Percentiles rank a stretch among this genome's conserved stretches.
Conservation (phyloP, 2,797 vertebrate species). For the Falco novaeseelandiae region DNA sequence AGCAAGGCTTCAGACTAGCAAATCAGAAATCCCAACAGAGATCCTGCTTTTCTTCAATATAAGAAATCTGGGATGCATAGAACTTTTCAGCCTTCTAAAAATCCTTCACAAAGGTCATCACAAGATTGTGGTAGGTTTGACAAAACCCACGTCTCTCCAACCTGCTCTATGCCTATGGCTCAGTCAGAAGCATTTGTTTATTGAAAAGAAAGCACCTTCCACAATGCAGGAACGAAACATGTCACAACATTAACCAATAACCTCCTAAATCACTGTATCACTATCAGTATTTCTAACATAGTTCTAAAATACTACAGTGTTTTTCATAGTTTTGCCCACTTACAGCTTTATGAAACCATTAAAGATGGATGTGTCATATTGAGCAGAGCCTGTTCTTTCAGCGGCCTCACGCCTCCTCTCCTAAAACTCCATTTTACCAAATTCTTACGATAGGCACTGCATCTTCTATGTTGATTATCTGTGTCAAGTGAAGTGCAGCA, state of each 20-base stretch:
- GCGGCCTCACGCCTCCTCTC: background rate
- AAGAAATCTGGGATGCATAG: no score
- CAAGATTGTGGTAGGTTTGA: background rate
- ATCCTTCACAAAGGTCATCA: background rate
- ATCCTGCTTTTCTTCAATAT: background rate
- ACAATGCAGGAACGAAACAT: background rate
- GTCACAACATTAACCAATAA: background rate
- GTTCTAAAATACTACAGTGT: background rate
- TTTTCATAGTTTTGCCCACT: background rate
- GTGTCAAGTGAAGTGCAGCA: background rate
- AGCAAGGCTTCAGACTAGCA: background rate
- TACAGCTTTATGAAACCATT: background rate
- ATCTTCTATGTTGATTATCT: background rate
- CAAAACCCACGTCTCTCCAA: background rate
- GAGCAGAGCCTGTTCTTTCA: background rate
- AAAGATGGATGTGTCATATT: background rate
- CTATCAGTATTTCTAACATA: background rate
- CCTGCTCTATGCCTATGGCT: background rate
- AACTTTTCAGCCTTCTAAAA: background rate
- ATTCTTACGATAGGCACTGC: background rate
- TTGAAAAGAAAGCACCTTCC: background rate
- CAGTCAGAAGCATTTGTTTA: background rate
- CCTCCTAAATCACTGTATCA: background rate
- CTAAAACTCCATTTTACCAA: background rate
- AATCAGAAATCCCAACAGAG: background rate